Conservation (phyloP, 1,140 invertebrate species). For the Magallana ariakensis region DNA sequence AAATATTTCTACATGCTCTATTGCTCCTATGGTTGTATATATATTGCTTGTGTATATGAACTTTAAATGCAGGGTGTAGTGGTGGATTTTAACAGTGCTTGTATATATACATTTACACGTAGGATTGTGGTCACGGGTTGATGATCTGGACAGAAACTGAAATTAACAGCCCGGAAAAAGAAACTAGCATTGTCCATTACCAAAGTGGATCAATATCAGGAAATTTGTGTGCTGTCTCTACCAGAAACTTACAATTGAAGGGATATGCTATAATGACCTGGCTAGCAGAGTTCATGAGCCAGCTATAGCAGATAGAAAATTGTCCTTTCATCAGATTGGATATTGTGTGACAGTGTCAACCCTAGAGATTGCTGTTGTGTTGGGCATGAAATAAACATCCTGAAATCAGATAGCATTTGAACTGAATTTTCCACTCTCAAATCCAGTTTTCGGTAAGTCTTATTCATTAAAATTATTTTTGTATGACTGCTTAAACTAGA, state of each 20-base stretch:
- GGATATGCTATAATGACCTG: background rate
- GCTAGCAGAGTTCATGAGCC: background rate
- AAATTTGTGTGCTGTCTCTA: background rate
- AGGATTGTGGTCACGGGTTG: background rate
- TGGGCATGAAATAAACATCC: too few relatives aligned
- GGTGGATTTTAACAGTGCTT: conserved; percentile 13
- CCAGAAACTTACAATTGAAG: background rate
- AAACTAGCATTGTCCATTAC: background rate
- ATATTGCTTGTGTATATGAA: background rate
- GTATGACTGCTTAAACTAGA: too few relatives aligned
- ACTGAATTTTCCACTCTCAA: too few relatives aligned
- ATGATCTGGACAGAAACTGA: conserved; percentile 8
- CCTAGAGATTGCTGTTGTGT: too few relatives aligned
- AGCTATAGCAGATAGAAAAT: background rate
- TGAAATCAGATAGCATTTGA: too few relatives aligned
- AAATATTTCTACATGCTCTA: conserved; percentile 18
- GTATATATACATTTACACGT: background rate
- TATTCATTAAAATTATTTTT: too few relatives aligned
- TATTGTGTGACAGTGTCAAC: background rate
- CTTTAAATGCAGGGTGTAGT: conserved; percentile 23
- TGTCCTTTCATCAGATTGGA: background rate
- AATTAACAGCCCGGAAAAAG: conserved; percentile 29
- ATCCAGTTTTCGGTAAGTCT: too few relatives aligned
- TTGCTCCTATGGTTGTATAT: background rate
- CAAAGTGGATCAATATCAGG: background rate